Evolutionary conservation across 2,888 invertebrate genomes (phyloP).

Genomic region (Amiota communis): DNA sequence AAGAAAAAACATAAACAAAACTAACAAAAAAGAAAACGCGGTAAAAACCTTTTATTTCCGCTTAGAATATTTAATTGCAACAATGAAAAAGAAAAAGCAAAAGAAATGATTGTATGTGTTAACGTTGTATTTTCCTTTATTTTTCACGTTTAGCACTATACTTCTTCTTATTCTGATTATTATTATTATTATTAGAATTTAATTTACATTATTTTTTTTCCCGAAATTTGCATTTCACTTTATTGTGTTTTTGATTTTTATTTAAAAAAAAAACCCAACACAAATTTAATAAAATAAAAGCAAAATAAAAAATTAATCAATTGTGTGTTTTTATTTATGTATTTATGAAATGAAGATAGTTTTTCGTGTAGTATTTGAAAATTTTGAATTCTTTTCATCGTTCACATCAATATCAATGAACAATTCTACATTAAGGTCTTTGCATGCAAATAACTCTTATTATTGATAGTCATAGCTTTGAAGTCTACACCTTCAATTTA

Average conservation of each 20-base stretch:
- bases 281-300: neutral
- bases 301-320: neutral
- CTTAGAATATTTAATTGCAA: neutral
- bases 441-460: too few relatives aligned
- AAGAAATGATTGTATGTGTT: neutral
- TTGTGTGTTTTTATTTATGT: neutral
- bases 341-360: too few relatives aligned
- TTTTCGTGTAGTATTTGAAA: too few relatives aligned
- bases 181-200: neutral
- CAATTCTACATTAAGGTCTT: too few relatives aligned
- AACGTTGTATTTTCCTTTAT: neutral
- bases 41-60: neutral
- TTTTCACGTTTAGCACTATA: too few relatives aligned
- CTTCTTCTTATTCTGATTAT: neutral
- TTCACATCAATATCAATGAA: too few relatives aligned
- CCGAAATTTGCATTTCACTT: conserved; percentile 8
- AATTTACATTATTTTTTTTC: conserved; percentile 3
- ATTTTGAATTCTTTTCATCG: too few relatives aligned
- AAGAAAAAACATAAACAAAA: neutral
- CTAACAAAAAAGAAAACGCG: neutral
- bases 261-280: neutral
- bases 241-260: neutral
- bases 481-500: too few relatives aligned
- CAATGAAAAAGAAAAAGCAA: neutral
- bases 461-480: too few relatives aligned